Evolutionary conservation across 2,888 invertebrate species (phyloP), one percentile per base, ranked within the genome.

Genomic region (Zhengitettix transpicula): DNA sequence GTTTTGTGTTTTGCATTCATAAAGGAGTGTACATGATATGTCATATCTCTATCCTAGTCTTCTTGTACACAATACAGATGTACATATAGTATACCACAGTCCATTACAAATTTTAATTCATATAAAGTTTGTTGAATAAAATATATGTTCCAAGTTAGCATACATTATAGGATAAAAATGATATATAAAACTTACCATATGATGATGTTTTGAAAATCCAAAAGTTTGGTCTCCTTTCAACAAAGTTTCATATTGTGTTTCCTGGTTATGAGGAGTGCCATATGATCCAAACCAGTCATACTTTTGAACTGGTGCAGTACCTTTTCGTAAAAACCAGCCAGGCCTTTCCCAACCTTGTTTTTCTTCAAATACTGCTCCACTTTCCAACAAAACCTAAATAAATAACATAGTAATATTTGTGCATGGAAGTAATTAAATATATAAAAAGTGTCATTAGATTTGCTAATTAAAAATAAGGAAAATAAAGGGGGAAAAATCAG

Each of bases 261-360:
- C 81, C 17, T 76, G 71, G 69, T 89, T 85, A 40, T 77, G 76
- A 0, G 80, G 75, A 64, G 82, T 78, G 42, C 84, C 89, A 68
- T 91, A 87, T 61, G 82, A 81, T 41, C 92, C 93, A 66, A 87
- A 89, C 83, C 89, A 94, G 72, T 93, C 92, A 69, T 94, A 94
- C 11, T 81, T 78, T 41, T 81, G 78, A 0, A 87, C 81, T 55
- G 83, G 77, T n/a, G 81, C 74, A 10, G 75, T 76, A 10, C 77
- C 75, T 53, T 79, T 72, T 8, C 67, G 65, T 17, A 69, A 66
- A 68, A 84, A 94, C 79, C 89, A 93, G 0, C 86, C 90, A 0
- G 94, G 92, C 63, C 92, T 75, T 71, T 94, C 94, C 88, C 90
- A 93, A 0, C 93, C 89, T 57, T 85, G 87, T 10, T 88, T 79